These are phyloP conservation scores for Erannis defoliaria DNA, from an alignment of 2,888 invertebrate genomes.

Conservation along the genomic window DNA sequence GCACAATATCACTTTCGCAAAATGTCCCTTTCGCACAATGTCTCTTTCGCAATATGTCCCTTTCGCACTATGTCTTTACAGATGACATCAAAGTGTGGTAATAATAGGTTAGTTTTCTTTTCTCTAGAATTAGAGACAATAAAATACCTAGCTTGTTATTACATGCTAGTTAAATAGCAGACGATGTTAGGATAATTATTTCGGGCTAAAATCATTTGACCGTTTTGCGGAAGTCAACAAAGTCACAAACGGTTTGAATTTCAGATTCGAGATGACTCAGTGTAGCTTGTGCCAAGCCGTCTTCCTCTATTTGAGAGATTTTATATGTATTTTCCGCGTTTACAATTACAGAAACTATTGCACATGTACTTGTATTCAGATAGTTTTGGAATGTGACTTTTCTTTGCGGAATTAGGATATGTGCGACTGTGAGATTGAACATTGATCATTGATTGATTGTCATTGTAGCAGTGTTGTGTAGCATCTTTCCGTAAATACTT, in stretches of 20 bases:
- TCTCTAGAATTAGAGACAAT: too few relatives aligned
- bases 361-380: not conserved
- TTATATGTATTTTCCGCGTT: slow-evolving; percentile 35
- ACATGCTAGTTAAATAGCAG: not conserved
- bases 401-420: slow-evolving; percentile 1
- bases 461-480: not conserved
- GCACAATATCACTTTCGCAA: too few relatives aligned
- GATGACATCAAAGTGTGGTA: too few relatives aligned
- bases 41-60: too few relatives aligned
- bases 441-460: not conserved
- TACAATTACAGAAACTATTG: slow-evolving; percentile 10
- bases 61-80: too few relatives aligned
- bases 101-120: too few relatives aligned
- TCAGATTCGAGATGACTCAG: slow-evolving; percentile 28
- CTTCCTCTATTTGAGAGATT: slow-evolving; percentile 37
- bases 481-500: too few relatives aligned
- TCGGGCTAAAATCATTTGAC: slow-evolving; percentile 14
- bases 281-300: slow-evolving; percentile 37
- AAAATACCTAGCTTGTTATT: too few relatives aligned
- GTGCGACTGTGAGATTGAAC: not conserved
- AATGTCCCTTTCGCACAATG: too few relatives aligned
- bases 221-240: slow-evolving; percentile 34
- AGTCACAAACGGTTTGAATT: slow-evolving; percentile 36
- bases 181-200: slow-evolving; percentile 7
- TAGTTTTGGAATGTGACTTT: not conserved